Evolutionary conservation across 2,888 invertebrate species (phyloP).

Genomic region (Myopa tessellatipennis): DNA sequence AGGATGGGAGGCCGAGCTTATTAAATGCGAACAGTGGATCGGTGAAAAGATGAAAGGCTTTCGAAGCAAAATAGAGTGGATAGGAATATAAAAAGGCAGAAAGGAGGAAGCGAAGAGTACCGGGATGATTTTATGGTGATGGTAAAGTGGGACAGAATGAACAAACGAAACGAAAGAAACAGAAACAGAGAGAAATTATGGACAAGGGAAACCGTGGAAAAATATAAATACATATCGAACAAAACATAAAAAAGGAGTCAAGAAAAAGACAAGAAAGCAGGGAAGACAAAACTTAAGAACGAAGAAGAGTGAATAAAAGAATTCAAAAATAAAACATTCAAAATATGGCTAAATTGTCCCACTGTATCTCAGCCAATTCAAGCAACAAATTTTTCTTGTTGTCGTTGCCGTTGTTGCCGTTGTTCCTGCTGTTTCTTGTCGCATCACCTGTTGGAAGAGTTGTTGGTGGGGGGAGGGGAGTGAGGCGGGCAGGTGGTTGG

Average conservation of each 20-base stretch:
- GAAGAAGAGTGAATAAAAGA: background rate
- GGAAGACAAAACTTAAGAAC: no score
- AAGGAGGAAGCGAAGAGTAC: no score
- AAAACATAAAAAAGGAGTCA: no score
- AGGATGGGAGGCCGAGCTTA: background rate
- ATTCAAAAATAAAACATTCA: background rate
- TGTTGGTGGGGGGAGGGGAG: constrained; percentile 7
- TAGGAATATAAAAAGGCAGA: background rate
- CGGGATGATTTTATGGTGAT: no score
- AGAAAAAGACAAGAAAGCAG: no score
- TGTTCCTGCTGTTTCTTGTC: background rate
- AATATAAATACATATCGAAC: background rate
- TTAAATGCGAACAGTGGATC: background rate
- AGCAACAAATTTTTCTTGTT: constrained; percentile 32
- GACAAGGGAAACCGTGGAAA: background rate
- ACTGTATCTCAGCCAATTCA: constrained; percentile 33
- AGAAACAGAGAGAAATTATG: background rate
- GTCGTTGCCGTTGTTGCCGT: constrained; percentile 23
- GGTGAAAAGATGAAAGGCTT: constrained; percentile 41
- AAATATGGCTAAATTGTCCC: background rate
- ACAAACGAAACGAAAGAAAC: constrained; percentile 36
- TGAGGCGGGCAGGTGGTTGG: constrained; percentile 5
- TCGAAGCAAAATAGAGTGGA: constrained; percentile 35
- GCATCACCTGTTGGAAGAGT: constrained; percentile 3
- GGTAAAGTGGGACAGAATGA: constrained; percentile 22